A percentile compares a stretch with the other conserved stretches of the same genome.
Conservation (phyloP, 2,797 vertebrate genomes). For the Enteromius mattozi region DNA sequence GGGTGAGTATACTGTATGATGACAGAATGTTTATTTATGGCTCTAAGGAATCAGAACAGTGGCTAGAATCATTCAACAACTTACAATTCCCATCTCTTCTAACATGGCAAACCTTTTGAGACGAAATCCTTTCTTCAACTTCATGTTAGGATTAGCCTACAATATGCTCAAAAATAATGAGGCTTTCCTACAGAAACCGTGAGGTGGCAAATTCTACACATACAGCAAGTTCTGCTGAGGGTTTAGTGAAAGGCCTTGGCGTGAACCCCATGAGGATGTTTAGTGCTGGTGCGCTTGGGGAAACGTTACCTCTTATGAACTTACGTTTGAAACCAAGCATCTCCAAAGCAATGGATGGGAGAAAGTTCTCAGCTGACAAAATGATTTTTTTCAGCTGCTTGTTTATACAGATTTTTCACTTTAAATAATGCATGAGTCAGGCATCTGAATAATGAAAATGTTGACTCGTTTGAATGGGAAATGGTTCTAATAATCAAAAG, state of each 20-base stretch:
- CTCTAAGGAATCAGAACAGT: neutral
- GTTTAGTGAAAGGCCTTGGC: neutral
- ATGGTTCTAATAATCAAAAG: slow-evolving; percentile 39
- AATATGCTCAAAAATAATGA: neutral
- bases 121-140: neutral
- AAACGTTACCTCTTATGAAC: slow-evolving; percentile 27
- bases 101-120: neutral
- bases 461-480: slow-evolving; percentile 33
- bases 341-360: slow-evolving; percentile 13
- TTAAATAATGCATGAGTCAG: slow-evolving; percentile 51
- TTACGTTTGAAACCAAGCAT: neutral
- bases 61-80: neutral
- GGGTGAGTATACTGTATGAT: neutral
- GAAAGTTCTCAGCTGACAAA: slow-evolving; percentile 45
- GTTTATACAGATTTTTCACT: slow-evolving; percentile 40
- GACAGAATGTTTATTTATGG: neutral
- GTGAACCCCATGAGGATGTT: neutral
- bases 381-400: slow-evolving; percentile 42
- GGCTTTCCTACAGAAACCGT: neutral
- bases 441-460: slow-evolving; percentile 43
- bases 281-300: neutral
- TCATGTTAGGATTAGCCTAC: neutral
- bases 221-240: neutral
- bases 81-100: neutral
- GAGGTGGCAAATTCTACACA: neutral